Conservation (phyloP, 2,113 vertebrate genomes). For the Aix galericulata region DNA sequence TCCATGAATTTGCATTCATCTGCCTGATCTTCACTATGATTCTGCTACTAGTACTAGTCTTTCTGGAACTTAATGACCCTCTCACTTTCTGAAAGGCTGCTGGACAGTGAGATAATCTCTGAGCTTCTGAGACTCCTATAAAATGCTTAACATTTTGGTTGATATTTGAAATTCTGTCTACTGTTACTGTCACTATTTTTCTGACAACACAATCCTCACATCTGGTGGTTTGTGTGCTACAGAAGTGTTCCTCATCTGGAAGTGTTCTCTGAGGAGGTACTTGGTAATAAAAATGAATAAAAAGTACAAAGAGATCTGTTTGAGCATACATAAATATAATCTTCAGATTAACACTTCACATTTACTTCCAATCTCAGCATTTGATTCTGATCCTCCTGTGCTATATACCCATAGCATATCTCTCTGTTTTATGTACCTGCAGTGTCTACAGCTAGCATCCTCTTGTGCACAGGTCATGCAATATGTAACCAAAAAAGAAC, state of each 20-base stretch:
- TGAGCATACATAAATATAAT: not conserved
- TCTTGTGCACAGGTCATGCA: too few relatives aligned
- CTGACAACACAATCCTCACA: not conserved
- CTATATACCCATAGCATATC: too few relatives aligned
- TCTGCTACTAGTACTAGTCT: not conserved
- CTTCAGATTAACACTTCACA: not conserved
- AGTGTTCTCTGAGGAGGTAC: not conserved
- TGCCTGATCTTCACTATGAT: not conserved
- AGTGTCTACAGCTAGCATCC: too few relatives aligned
- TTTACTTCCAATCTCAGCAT: not conserved
- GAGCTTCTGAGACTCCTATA: not conserved
- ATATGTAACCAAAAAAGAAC: too few relatives aligned
- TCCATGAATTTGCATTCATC: not conserved
- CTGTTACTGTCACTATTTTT: not conserved
- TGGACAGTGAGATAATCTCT: not conserved
- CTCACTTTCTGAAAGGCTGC: not conserved
- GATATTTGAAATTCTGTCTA: not conserved
- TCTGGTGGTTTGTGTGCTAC: not conserved
- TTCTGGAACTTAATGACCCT: not conserved
- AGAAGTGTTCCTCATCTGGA: not conserved
- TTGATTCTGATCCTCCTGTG: not conserved
- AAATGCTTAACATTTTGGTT: not conserved
- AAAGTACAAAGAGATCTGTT: not conserved
- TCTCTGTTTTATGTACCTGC: too few relatives aligned
- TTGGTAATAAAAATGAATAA: not conserved